phyloP scores from a whole-genome alignment of 2,888 invertebrate species.

The Aphidius colemani region DNA sequence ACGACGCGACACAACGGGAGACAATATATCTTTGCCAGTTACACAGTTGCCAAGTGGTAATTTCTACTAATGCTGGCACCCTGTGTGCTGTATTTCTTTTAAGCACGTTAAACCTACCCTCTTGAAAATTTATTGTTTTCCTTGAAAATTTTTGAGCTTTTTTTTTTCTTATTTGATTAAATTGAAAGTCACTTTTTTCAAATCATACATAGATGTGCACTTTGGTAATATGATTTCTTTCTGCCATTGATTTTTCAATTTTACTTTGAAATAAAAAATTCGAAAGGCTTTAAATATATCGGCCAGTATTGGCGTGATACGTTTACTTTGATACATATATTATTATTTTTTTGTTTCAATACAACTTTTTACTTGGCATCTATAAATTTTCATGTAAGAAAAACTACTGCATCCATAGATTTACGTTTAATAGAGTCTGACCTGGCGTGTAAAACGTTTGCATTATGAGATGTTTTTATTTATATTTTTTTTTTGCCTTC shows the following conservation, averaged over 20 bases:
- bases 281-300: no score
- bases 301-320: slow-evolving; percentile 24
- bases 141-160: background rate
- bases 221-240: slow-evolving; percentile 25
- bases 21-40: slow-evolving; percentile 30
- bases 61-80: slow-evolving; percentile 49
- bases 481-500: background rate
- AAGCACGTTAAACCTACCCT: slow-evolving; percentile 24
- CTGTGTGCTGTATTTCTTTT: slow-evolving; percentile 41
- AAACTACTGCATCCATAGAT: slow-evolving; percentile 4
- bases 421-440: slow-evolving; percentile 7
- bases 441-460: slow-evolving; percentile 34
- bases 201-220: background rate
- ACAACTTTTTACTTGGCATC: slow-evolving; percentile 42
- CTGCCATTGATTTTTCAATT: slow-evolving; percentile 3
- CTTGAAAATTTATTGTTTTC: slow-evolving; percentile 37
- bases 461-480: slow-evolving; percentile 31
- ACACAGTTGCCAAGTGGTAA: slow-evolving; percentile 50
- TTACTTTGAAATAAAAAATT: no score
- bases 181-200: slow-evolving; percentile 27
- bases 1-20: slow-evolving; percentile 22
- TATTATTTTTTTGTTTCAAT: slow-evolving; percentile 54
- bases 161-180: slow-evolving; percentile 31
- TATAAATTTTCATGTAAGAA: slow-evolving; percentile 35
- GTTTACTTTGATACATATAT: slow-evolving; percentile 48